Percentiles rank a stretch among this genome's conserved stretches.
These are phyloP conservation scores for Oophaga pumilio DNA, from an alignment of 2,113 vertebrate species.

Conservation along the genomic window DNA sequence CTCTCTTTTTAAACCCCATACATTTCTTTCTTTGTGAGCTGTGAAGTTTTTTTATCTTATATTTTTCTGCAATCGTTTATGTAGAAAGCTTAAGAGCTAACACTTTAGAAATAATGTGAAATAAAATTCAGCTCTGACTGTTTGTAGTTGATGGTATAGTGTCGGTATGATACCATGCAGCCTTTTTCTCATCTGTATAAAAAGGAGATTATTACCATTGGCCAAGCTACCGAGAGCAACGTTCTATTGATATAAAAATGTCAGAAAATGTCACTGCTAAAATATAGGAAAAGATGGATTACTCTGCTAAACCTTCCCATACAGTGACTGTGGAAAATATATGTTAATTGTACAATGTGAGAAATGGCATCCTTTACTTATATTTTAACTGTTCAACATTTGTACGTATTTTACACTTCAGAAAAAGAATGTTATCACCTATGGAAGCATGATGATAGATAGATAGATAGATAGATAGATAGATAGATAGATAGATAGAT, in stretches of 20 bases:
- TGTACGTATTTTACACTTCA: background rate
- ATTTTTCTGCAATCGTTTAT: background rate
- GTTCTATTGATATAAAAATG: constrained; percentile 42
- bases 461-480: too few relatives aligned
- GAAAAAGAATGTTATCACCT: background rate
- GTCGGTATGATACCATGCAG: constrained; percentile 1
- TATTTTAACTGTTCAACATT: background rate
- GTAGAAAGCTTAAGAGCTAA: background rate
- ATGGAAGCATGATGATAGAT: too few relatives aligned
- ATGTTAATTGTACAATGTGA: constrained; percentile 22
- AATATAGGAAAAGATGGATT: constrained; percentile 41
- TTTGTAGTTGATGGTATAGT: constrained; percentile 18
- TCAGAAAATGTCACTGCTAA: constrained; percentile 48
- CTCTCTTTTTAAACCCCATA: background rate
- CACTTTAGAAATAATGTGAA: background rate
- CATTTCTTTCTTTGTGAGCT: background rate
- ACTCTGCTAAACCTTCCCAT: constrained; percentile 10
- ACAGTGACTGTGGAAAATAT: background rate
- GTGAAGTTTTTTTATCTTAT: background rate
- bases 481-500: background rate
- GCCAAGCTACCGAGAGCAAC: constrained; percentile 25
- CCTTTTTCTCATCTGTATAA: constrained; percentile 23
- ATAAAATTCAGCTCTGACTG: constrained; percentile 12
- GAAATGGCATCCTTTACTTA: constrained; percentile 2
- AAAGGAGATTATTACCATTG: constrained; percentile 40